A percentile compares a stretch with the other conserved stretches of the same genome.
These are phyloP conservation scores for Sternarchorhynchus goeldii DNA, from an alignment of 2,797 vertebrate genomes.

Conservation along the genomic window DNA sequence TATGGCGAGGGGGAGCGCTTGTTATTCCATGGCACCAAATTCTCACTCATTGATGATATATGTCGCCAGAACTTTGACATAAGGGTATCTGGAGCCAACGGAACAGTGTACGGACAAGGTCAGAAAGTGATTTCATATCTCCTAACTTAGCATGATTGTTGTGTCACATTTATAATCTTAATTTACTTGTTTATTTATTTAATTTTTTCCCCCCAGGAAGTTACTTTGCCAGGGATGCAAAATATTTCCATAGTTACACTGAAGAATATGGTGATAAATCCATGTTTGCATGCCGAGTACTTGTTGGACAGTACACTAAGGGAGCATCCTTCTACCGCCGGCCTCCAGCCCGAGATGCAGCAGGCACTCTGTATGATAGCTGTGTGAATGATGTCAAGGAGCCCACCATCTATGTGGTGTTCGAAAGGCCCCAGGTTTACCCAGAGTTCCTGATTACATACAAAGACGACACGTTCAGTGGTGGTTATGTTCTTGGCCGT, in stretches of 20 bases:
- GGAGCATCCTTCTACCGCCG: conserved; percentile 63
- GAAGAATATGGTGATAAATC: conserved; percentile 12
- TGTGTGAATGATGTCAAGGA: conserved; percentile 54
- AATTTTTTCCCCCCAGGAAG: conserved; percentile 71
- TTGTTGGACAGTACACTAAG: conserved; percentile 76
- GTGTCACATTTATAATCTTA: background rate
- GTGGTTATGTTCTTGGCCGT: background rate
- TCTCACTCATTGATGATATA: conserved; percentile 68
- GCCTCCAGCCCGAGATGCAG: conserved; percentile 56
- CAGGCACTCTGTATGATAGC: conserved; percentile 59
- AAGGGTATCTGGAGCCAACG: conserved; percentile 77
- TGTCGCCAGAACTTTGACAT: conserved; percentile 84
- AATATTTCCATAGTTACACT: conserved; percentile 77
- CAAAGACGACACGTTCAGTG: conserved; percentile 5
- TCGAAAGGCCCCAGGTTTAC: conserved; percentile 62
- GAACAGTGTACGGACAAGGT: conserved; percentile 81
- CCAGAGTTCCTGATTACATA: conserved; percentile 64
- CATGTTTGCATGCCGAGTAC: conserved; percentile 82
- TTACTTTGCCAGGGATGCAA: conserved; percentile 83
- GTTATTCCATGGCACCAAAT: conserved; percentile 79
- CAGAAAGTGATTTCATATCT: background rate
- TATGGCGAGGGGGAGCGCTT: conserved; percentile 38
- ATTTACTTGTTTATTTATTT: background rate
- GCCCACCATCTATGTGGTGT: conserved; percentile 62
- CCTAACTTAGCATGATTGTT: background rate